Percentiles rank a stretch among this genome's conserved stretches.
phyloP scores from a whole-genome alignment of 2,797 vertebrate genomes.

The Chrysolophus pictus region DNA sequence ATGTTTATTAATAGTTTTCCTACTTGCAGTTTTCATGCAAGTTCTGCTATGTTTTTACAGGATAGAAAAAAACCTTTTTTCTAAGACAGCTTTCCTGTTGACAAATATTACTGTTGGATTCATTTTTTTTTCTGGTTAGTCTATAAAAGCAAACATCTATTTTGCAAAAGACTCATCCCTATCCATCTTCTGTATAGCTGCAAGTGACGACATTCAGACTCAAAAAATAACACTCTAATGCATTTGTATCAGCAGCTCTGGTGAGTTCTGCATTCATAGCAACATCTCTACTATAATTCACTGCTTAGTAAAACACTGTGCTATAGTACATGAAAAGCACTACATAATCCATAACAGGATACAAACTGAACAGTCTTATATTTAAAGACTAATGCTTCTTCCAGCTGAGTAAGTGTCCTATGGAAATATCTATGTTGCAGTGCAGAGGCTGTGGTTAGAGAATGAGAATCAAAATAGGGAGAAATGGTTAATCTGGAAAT shows the following conservation, averaged over 20 bases:
- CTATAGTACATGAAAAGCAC: constrained; percentile 55
- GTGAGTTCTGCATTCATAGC: constrained; percentile 62
- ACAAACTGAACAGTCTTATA: constrained; percentile 58
- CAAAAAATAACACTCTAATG: constrained; percentile 44
- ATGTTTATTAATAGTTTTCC: background rate
- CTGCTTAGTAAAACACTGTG: constrained; percentile 63
- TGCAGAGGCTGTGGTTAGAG: background rate
- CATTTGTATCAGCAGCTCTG: background rate
- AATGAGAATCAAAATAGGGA: background rate
- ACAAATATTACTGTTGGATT: constrained; percentile 24
- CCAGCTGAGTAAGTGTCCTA: constrained; percentile 31
- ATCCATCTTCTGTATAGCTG: constrained; percentile 38
- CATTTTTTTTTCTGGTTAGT: constrained; percentile 25
- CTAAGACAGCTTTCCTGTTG: background rate
- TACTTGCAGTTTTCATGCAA: background rate
- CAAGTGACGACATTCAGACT: constrained; percentile 54
- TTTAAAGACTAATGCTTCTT: constrained; percentile 75
- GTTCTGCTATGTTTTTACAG: background rate
- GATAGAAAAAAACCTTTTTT: background rate
- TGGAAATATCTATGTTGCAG: background rate
- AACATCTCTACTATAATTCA: constrained; percentile 47
- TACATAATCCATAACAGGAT: constrained; percentile 50
- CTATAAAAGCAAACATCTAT: constrained; percentile 47
- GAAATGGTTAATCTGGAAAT: constrained; percentile 1
- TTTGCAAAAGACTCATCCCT: constrained; percentile 16